Evolutionary conservation across 2,888 invertebrate species (phyloP).

Genomic region (Plebejus melissa): DNA sequence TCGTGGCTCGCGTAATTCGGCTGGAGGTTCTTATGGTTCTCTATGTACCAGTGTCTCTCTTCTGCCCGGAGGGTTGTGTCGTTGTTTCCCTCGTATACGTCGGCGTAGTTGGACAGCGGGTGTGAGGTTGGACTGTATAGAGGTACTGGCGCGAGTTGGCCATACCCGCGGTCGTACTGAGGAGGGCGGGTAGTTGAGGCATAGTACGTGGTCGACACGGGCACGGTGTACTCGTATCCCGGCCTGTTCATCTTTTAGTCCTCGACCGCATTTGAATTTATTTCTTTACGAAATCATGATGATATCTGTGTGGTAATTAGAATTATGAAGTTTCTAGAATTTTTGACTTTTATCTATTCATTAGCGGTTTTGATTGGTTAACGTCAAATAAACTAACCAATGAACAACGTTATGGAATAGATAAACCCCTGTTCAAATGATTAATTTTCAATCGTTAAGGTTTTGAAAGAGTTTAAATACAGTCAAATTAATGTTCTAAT

Average conservation of each 20-base stretch:
- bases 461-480: conserved; percentile 12
- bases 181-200: conserved; percentile 68
- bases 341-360: neutral
- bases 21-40: conserved; percentile 72
- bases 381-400: neutral
- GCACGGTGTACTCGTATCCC: conserved; percentile 74
- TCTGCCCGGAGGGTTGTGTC: conserved; percentile 74
- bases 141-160: conserved; percentile 61
- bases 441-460: neutral
- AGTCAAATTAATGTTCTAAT: neutral
- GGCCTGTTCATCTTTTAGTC: conserved; percentile 75
- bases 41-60: conserved; percentile 76
- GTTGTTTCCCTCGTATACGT: conserved; percentile 75
- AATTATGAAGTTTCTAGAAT: no score
- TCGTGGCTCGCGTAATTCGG: conserved; percentile 60
- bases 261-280: conserved; percentile 70
- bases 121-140: conserved; percentile 70
- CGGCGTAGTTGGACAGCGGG: conserved; percentile 72
- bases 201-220: conserved; percentile 70
- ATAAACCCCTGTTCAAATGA: no score
- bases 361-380: neutral
- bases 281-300: conserved; percentile 48
- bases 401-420: neutral
- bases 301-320: conserved; percentile 42
- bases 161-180: conserved; percentile 71